Base-by-base conservation (phyloP, 2,797 vertebrate genomes). In the Rhynchonycteris naso region DNA sequence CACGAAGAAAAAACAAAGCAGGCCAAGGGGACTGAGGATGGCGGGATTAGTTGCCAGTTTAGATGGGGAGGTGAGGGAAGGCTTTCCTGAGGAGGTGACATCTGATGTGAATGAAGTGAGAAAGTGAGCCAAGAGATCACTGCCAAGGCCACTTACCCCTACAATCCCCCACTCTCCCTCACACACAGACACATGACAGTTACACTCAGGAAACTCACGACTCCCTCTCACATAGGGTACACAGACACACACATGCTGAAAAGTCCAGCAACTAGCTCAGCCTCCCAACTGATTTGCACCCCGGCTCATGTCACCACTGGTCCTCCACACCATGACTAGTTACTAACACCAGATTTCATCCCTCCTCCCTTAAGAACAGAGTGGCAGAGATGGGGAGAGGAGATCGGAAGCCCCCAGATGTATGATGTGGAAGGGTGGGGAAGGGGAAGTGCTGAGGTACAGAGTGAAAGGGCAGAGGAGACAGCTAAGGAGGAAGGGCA, bases 41-140 rank as follows among this genome's bases (percentile, higher is more conserved):
- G 43, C 0, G 2, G 54, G 56, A 26, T 33, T 12, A 14, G 52
- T 35, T 82, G 69, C 47, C 52, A 4, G 28, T 59, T 38, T n/a
- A 52, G 81, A 82, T 12, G 11, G 56, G 69, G 65, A 88, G 50
- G 15, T 35, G 68, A 85, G 76, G 52, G 88, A 93, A 92, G 88
- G 74, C 78, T 52, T 78, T 86, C 76, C n/a, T 0, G 35, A 93
- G 68, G 35, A 94, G 79, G 81, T 80, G 74, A 88, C 88, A 81
- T 65, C 43, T 3, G 24, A 71, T 24, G 63, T 8, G 0, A 87
- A 56, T 24, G 24, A 80, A 83, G 80, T 4, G 43, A 88, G 43
- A 86, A 76, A 30, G 78, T 38, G 61, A 38, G 26, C 24, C 24
- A 59, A 81, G 66, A 30, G 65, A 30, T 28, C 43, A 26, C 12